Evolutionary conservation across 2,797 vertebrate genomes (phyloP), one percentile per base, ranked within the genome.

Genomic region (Hydrophis major): DNA sequence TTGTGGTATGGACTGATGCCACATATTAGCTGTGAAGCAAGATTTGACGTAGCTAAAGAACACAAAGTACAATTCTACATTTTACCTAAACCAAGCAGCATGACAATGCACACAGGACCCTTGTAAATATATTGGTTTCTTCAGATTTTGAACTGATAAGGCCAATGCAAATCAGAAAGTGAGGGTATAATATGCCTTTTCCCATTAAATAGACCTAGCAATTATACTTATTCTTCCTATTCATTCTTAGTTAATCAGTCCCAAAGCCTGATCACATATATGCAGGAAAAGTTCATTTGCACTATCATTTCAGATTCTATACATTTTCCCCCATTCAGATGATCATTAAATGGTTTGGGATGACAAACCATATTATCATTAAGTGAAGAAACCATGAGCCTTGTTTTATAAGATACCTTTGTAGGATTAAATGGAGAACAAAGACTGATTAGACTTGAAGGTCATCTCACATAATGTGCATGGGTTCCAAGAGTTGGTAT

Each of bases 21-120:
- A 98, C 95, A 93, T 94, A 94, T 96, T 95, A 96, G 92, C 97
- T 95, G 50, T 95, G 96, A 97, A 95, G 97, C 69, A 94, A 97
- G 96, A 95, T 97, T 97, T 97, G 97, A 98, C 96, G 97, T 98
- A 96, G 95, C 97, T 97, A 97, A 93, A 96, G 97, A 97, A 98
- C 98, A 97, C 96, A 95, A 97, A 97, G 97, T 98, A 98, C 97
- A 97, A 97, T 97, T 95, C 97, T 96, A 96, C 50, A 91, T 97
- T 98, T 98, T 97, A 98, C 98, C 98, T 98, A 97, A 98, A 97
- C 94, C 97, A 98, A 97, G 96, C 91, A 98, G 97, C 97, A 97
- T 97, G 98, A 97, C 97, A 98, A 96, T 97, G 95, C 96, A 97
- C 96, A 97, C 97, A 97, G 96, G 92, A 92, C 95, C 94, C 94